phyloP scores from a whole-genome alignment of 2,888 invertebrate species.

The Drosophila greeni region DNA sequence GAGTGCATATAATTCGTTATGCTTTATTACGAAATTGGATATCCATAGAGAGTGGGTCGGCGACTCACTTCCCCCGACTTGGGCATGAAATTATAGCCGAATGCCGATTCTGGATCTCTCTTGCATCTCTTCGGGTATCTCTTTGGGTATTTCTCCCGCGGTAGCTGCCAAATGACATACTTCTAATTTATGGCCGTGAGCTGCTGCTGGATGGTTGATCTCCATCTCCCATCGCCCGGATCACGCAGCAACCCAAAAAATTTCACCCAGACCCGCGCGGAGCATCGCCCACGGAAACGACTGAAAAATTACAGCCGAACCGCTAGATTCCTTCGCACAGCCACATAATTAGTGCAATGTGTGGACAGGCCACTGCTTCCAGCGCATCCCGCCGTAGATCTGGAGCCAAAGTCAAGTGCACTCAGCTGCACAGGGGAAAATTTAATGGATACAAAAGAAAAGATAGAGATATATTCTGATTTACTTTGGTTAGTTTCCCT shows the following conservation, averaged over 20 bases:
- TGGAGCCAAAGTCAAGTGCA: conserved; percentile 31
- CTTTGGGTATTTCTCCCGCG: conserved; percentile 44
- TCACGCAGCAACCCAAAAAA: conserved; percentile 34
- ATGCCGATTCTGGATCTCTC: conserved; percentile 46
- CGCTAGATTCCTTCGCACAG: conserved; percentile 46
- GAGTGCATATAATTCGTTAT: conserved; percentile 74
- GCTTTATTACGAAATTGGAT: conserved; percentile 74
- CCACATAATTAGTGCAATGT: conserved; percentile 69
- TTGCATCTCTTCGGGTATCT: conserved; percentile 7
- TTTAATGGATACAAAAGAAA: no score
- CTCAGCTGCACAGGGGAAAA: conserved; percentile 3
- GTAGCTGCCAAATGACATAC: conserved; percentile 71
- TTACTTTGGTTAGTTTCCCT: neutral
- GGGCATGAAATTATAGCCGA: conserved; percentile 58
- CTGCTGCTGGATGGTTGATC: conserved; percentile 7
- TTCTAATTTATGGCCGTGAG: conserved; percentile 68
- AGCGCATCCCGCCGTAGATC: conserved; percentile 19
- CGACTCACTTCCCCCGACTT: conserved; percentile 35
- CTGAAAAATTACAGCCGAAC: conserved; percentile 56
- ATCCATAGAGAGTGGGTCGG: conserved; percentile 60
- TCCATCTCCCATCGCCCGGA: conserved; percentile 16
- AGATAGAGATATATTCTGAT: no score
- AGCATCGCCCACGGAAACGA: conserved; percentile 63
- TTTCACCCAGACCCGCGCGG: conserved; percentile 29
- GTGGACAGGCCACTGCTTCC: conserved; percentile 59